Evolutionary conservation across 2,888 invertebrate species (phyloP), one percentile per base, ranked within the genome.

Genomic region (Calephelis perditalis): DNA sequence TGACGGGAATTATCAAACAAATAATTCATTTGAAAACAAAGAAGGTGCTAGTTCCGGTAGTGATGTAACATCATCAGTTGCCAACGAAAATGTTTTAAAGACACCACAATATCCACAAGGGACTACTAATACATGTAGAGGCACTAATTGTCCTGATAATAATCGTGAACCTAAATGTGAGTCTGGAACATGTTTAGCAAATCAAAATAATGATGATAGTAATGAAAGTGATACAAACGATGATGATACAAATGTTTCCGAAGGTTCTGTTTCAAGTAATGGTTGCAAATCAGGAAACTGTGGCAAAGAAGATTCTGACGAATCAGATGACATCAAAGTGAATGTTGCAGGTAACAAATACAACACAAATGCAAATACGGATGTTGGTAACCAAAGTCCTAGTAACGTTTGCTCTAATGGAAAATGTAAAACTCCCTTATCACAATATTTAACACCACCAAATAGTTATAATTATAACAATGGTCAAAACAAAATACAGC

Each of bases 1-100:
- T 26, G 57, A 54, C n/a, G 49, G 15, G 15, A 46, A 58, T 11
- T 56, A 47, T 58, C 52, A 52, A n/a, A 52, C 35, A 9, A 11
- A 52, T 11, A 47, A 46, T 15, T 44, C 56, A 47, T 49, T 52
- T n/a, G 61, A 67, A 49, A 67, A 62, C 37, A 77, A 77, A 68
- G 15, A 10, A 37, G 15, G 7, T 9, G 37, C 46, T 46, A 45
- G 15, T 35, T 37, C 37, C 8, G 26, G 36, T 8, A 52, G 11
- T 36, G 35, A 36, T 54, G 52, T 11, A n/a, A 36, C 52, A 9
- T 54, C 35, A 40, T 54, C 35, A 40, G 40, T 40, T n/a, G 7
- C 11, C 11, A 10, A n/a, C 35, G 52, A 54, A n/a, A 54, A 54
- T 54, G 26, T 54, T 8, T n/a, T 35, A 54, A 54, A 54, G 35